Conservation (phyloP, 2,113 vertebrate genomes). For the Peromyscus polionotus region DNA sequence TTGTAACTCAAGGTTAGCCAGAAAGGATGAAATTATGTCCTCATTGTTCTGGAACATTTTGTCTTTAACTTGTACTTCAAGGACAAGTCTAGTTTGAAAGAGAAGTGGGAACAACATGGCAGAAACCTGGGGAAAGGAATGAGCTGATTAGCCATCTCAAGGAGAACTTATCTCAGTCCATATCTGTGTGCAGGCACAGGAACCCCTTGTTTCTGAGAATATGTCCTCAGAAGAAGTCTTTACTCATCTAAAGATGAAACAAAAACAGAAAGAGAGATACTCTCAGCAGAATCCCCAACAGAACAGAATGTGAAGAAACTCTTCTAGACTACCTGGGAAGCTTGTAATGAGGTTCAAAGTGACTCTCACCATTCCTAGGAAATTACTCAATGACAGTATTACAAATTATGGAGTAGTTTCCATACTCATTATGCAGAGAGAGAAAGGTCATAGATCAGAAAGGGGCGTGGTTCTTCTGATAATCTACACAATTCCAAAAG, state of each 20-base stretch:
- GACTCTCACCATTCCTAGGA: neutral
- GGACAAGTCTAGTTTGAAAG: neutral
- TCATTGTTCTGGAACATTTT: slow-evolving; percentile 37
- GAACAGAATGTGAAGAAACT: neutral
- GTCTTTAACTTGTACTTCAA: neutral
- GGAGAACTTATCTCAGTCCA: neutral
- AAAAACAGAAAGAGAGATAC: neutral
- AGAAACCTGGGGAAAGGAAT: slow-evolving; percentile 13
- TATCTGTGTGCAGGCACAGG: neutral
- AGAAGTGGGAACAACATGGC: slow-evolving; percentile 35
- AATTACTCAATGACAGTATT: neutral
- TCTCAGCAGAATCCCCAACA: neutral
- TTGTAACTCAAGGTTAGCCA: slow-evolving; percentile 36
- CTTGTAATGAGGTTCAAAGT: neutral
- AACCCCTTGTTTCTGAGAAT: slow-evolving; percentile 29
- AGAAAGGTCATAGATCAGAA: neutral
- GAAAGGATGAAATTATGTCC: slow-evolving; percentile 51
- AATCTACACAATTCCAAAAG: neutral
- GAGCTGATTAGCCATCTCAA: neutral
- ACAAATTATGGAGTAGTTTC: neutral
- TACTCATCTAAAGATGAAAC: neutral
- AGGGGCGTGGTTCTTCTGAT: neutral
- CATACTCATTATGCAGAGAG: neutral
- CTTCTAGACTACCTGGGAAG: neutral
- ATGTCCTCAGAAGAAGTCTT: slow-evolving; percentile 49